Evolutionary conservation across 2,113 vertebrate species (phyloP), one percentile per base, ranked within the genome.

Genomic region (Mormyrus lacerda): DNA sequence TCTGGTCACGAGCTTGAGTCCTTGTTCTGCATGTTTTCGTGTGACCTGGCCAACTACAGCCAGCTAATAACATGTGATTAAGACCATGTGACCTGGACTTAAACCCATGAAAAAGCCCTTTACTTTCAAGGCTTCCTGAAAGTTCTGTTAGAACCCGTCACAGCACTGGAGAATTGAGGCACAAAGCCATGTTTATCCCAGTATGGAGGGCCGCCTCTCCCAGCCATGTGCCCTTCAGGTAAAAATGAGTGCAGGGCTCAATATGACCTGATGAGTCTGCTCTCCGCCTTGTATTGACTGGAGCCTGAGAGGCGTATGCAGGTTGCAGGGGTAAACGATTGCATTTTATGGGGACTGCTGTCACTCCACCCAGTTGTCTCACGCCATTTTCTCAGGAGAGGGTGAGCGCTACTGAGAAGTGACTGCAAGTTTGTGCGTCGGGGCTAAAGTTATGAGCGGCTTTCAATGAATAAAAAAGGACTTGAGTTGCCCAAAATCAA

Each of bases 331-430:
- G 92, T 95, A 95, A 95, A 92, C 95, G 94, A 96, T 95, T 95
- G 95, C 95, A 94, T 96, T 96, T 95, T 95, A 96, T 94, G 95
- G 94, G 94, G 94, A 94, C 95, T 94, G 95, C 96, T 95, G 95
- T 96, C 94, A 95, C 94, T 96, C 95, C 92, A 73, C 93, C 94
- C 93, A 92, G 93, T 87, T 91, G 91, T 93, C 92, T 92, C 91
- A 91, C 93, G 93, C 92, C 94, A 93, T 93, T 92, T 94, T 92
- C 89, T 92, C 89, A 92, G 90, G 91, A 92, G 92, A 93, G 91
- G 94, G 93, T 95, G 93, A 92, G 93, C 93, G 94, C 93, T 93
- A 93, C 92, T 91, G 90, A 53, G 91, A 88, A 93, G 87, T 90
- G 90, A 92, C 94, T 93, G 92, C 94, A 94, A 94, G 93, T 94